Base-by-base conservation (phyloP, 1,140 invertebrate species). In the Drosophila sturtevanti region DNA sequence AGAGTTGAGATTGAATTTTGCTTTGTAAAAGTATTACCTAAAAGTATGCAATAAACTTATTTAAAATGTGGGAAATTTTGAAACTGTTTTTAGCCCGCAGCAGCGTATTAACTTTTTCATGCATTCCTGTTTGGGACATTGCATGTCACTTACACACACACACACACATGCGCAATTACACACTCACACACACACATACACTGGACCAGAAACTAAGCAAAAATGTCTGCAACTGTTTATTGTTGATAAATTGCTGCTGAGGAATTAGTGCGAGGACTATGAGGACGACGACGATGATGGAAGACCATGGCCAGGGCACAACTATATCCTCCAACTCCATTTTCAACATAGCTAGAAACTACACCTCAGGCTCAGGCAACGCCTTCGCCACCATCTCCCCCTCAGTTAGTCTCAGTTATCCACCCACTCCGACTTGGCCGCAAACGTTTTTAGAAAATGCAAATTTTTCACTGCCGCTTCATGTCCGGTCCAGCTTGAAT, bases 151-250 rank as follows among this genome's bases (percentile, higher is more conserved):
- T 34, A 67, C 81, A 81, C 69, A 70, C 55, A 77, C 35, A 60
- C 31, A 63, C 14, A 61, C 21, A 24, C 34, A 67, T n/a, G n/a
- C n/a, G n/a, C 48, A 18, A 52, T 52, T 21, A 31, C 18, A 31
- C 41, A 69, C 18, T 37, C 52, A 56, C 21, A 35, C 18, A 31
- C 35, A 69, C 14, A 54, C 37, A 60, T 68, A 31, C 44, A 54
- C 62, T 35, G 44, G 14, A 31, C 14, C 59, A 63, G 38, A 65
- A 85, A 77, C 72, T 85, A 77, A 80, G 81, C 70, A 81, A 78
- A 48, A 86, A 89, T 87, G 84, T 89, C 84, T 87, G 84, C 84
- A 87, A 87, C 84, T 87, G 84, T 87, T 87, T 87, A 89, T 87
- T 89, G 84, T 87, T 89, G 84, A 87, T 87, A 87, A 87, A 87